Conservation (phyloP, 2,888 invertebrate genomes). For the Perizoma affinitatum region DNA sequence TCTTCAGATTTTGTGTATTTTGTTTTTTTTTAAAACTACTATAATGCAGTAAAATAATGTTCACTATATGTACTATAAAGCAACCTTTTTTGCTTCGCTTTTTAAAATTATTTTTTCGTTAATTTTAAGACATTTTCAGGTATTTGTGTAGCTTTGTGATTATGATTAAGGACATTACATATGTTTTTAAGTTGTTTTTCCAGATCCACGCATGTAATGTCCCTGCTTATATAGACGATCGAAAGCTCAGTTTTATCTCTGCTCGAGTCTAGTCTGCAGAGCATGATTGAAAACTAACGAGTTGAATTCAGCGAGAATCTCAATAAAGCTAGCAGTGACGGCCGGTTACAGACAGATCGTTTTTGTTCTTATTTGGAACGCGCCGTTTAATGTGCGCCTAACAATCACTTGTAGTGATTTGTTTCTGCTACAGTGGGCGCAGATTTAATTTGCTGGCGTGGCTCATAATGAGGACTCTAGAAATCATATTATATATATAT, state of each 20-base stretch:
- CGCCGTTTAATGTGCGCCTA: conserved; percentile 61
- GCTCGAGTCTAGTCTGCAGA: conserved; percentile 13
- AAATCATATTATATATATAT: too few relatives aligned
- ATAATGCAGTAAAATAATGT: too few relatives aligned
- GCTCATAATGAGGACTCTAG: too few relatives aligned
- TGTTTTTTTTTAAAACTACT: too few relatives aligned
- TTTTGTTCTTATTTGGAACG: conserved; percentile 61
- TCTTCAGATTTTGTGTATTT: too few relatives aligned
- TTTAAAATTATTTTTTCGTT: conserved; percentile 54
- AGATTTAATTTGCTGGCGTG: conserved; percentile 7
- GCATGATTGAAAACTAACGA: conserved; percentile 32
- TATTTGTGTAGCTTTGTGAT: conserved; percentile 30
- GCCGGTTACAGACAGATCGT: conserved; percentile 39
- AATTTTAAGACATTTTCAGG: conserved; percentile 42
- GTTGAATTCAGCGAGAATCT: conserved; percentile 40
- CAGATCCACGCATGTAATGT: too few relatives aligned
- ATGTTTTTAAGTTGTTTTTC: too few relatives aligned
- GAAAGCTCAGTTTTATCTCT: conserved; percentile 23
- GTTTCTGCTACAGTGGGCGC: conserved; percentile 48
- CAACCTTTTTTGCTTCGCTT: conserved; percentile 46
- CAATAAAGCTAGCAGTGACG: conserved; percentile 47
- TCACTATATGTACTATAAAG: too few relatives aligned
- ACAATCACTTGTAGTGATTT: conserved; percentile 61
- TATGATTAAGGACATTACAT: too few relatives aligned
- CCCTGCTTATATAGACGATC: not conserved